phyloP scores from a whole-genome alignment of 2,888 invertebrate species.

The Andrena marginata region DNA sequence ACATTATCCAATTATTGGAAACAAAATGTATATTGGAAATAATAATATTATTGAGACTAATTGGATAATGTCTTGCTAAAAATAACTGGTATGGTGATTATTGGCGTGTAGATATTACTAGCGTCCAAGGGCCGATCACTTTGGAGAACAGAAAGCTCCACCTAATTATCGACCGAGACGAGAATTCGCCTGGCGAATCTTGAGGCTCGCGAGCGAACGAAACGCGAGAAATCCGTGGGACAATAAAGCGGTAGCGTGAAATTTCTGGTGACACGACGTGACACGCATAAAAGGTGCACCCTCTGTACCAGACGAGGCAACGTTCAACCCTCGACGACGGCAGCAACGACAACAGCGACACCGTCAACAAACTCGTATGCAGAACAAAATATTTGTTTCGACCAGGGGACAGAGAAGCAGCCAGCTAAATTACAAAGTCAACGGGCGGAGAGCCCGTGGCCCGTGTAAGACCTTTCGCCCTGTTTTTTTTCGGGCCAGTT shows the following conservation, averaged over 20 bases:
- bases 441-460: slow-evolving; percentile 43
- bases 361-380: slow-evolving; percentile 20
- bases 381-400: slow-evolving; percentile 57
- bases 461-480: slow-evolving; percentile 42
- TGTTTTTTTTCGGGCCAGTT: slow-evolving; percentile 36
- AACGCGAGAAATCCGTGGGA: slow-evolving; percentile 40
- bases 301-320: neutral
- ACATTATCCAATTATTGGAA: too few relatives aligned
- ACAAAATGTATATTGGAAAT: too few relatives aligned
- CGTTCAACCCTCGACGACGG: neutral
- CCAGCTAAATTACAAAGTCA: slow-evolving; percentile 73
- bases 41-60: too few relatives aligned
- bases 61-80: neutral
- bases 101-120: too few relatives aligned
- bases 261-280: slow-evolving; percentile 59
- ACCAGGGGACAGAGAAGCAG: slow-evolving; percentile 45
- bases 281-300: slow-evolving; percentile 48
- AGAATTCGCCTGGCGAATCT: neutral
- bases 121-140: neutral
- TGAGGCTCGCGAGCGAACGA: neutral
- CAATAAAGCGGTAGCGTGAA: slow-evolving; percentile 52
- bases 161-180: neutral
- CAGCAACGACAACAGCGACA: slow-evolving; percentile 3
- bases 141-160: neutral
- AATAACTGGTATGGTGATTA: neutral